Evolutionary conservation across 2,888 invertebrate genomes (phyloP).

Genomic region (Drepanosiphum platanoidis): DNA sequence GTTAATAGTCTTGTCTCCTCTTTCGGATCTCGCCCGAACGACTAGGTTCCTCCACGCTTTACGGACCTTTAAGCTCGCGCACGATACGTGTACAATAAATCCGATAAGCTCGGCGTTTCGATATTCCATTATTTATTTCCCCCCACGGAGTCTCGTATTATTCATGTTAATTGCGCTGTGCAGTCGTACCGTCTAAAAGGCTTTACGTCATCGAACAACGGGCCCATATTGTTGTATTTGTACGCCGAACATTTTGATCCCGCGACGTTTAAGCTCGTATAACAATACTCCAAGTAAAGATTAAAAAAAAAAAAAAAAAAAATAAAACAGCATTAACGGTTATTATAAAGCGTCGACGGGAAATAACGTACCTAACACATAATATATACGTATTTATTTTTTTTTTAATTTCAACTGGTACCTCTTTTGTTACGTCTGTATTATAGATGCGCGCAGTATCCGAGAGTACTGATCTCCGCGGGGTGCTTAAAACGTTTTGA

Average conservation of each 20-base stretch:
- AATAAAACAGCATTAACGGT: neutral
- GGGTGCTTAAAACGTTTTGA: neutral
- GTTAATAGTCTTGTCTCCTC: too few species aligned
- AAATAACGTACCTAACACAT: too few species aligned
- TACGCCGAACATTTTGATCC: neutral
- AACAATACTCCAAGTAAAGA: neutral
- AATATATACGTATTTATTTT: too few species aligned
- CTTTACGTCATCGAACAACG: neutral
- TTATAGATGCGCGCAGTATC: neutral
- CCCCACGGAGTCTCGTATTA: neutral
- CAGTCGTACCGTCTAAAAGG: neutral
- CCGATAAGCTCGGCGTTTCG: neutral
- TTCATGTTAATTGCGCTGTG: neutral
- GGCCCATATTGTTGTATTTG: neutral
- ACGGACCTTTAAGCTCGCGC: neutral
- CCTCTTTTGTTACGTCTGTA: neutral
- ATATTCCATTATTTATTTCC: neutral
- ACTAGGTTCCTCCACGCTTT: too few species aligned
- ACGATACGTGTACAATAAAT: neutral
- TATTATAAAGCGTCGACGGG: neutral
- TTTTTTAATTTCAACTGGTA: too few species aligned
- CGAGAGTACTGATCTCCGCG: neutral
- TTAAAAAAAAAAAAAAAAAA: too few species aligned
- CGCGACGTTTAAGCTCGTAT: neutral
- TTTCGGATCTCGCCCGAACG: neutral